phyloP scores from a whole-genome alignment of 2,888 invertebrate species.

The Andrena trimmerana region DNA sequence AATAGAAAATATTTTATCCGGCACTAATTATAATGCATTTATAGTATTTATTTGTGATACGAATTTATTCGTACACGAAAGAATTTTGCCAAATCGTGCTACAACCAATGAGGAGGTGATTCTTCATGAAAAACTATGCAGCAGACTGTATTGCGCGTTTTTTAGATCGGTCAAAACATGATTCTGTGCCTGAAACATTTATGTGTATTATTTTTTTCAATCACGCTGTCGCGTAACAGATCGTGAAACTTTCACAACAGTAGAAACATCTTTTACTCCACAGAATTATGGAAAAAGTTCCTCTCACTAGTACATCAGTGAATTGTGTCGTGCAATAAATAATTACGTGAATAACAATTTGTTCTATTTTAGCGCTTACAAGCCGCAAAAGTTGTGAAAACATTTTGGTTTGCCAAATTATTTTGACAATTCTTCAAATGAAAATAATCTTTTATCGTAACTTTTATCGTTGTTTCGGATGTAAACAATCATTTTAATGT shows the following conservation, averaged over 20 bases:
- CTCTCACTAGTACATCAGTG: too few relatives aligned
- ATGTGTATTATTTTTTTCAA: too few relatives aligned
- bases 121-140: neutral
- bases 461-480: too few relatives aligned
- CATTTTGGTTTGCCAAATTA: neutral
- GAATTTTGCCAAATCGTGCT: conserved; percentile 29
- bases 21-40: conserved; percentile 5
- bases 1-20: conserved; percentile 22
- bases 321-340: too few relatives aligned
- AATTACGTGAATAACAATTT: too few relatives aligned
- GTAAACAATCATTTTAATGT: too few relatives aligned
- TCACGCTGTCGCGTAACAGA: too few relatives aligned
- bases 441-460: conserved; percentile 9
- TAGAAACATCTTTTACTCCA: too few relatives aligned
- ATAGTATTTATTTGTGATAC: conserved; percentile 19
- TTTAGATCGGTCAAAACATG: conserved; percentile 2
- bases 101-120: conserved; percentile 15
- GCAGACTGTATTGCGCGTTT: conserved; percentile 7
- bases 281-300: too few relatives aligned
- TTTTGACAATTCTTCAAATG: neutral
- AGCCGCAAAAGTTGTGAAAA: too few relatives aligned
- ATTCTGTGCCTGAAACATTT: neutral
- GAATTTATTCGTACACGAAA: conserved; percentile 16
- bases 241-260: too few relatives aligned
- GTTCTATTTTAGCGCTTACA: too few relatives aligned